These are phyloP conservation scores for Ranitomeya variabilis DNA, from an alignment of 2,113 vertebrate genomes.

Conservation along the genomic window DNA sequence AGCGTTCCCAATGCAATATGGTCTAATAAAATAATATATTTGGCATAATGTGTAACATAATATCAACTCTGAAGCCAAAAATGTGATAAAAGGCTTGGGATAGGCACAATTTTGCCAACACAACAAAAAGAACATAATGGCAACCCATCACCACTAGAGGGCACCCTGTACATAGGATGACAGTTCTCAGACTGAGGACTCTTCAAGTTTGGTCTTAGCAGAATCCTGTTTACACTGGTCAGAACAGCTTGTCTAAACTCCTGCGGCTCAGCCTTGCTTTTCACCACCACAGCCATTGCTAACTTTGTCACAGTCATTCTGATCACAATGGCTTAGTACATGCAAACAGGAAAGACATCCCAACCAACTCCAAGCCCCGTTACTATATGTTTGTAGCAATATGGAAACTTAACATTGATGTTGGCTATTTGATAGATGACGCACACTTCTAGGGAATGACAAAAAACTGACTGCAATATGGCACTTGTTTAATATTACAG, in stretches of 20 bases:
- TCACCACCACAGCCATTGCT: neutral
- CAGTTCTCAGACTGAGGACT: neutral
- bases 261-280: neutral
- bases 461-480: too few species aligned
- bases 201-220: neutral
- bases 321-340: neutral
- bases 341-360: neutral
- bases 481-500: too few species aligned
- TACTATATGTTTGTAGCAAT: neutral
- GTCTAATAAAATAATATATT: constrained; percentile 14
- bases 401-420: neutral
- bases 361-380: neutral
- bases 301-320: neutral
- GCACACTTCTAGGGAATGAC: too few species aligned
- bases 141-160: constrained; percentile 4
- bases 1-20: constrained; percentile 18
- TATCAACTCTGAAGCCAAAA: neutral
- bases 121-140: neutral
- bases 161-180: neutral
- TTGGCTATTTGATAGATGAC: neutral
- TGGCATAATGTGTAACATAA: neutral
- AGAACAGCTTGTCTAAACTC: neutral
- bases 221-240: neutral
- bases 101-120: constrained; percentile 9
- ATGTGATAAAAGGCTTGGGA: constrained; percentile 1